These are phyloP conservation scores for Archocentrus centrarchus DNA, from an alignment of 2,113 vertebrate species.

Conservation along the genomic window DNA sequence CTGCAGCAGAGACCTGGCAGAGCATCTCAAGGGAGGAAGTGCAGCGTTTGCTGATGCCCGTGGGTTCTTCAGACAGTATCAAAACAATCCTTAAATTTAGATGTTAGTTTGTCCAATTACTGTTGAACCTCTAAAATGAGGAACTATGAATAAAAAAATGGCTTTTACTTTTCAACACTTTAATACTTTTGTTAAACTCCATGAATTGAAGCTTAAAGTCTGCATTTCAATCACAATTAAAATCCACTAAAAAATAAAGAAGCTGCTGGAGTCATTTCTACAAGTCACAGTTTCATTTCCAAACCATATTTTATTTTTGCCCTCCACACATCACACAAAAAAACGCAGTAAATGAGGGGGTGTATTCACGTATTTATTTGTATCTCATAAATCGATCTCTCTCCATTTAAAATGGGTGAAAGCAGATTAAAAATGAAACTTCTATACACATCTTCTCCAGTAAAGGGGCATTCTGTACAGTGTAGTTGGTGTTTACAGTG, in stretches of 20 bases:
- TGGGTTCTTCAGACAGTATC: not conserved
- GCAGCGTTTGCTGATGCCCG: not conserved
- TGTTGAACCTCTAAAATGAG: not conserved
- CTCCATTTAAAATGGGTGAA: slow-evolving; percentile 75
- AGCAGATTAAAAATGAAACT: slow-evolving; percentile 79
- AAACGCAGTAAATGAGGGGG: slow-evolving; percentile 19
- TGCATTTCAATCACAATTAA: too few relatives aligned
- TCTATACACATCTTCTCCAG: slow-evolving; percentile 76
- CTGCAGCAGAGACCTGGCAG: not conserved
- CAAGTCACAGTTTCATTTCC: fast-evolving
- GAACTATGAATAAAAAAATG: too few relatives aligned
- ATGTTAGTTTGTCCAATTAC: not conserved
- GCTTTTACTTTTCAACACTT: too few relatives aligned
- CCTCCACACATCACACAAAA: not conserved
- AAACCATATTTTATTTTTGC: not conserved
- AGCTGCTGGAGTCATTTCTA: too few relatives aligned
- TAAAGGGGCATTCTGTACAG: slow-evolving; percentile 78
- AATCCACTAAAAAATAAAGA: too few relatives aligned
- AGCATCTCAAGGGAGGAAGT: not conserved
- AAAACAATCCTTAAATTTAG: not conserved
- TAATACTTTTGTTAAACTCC: too few relatives aligned
- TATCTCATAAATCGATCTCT: slow-evolving; percentile 77
- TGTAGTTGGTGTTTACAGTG: slow-evolving; percentile 82
- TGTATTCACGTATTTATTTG: slow-evolving; percentile 69
- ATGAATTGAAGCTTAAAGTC: too few relatives aligned